Percentiles rank a stretch among this genome's conserved stretches.
These are phyloP conservation scores for Lasioglossum baleicum DNA, from an alignment of 1,140 invertebrate species.

Conservation along the genomic window DNA sequence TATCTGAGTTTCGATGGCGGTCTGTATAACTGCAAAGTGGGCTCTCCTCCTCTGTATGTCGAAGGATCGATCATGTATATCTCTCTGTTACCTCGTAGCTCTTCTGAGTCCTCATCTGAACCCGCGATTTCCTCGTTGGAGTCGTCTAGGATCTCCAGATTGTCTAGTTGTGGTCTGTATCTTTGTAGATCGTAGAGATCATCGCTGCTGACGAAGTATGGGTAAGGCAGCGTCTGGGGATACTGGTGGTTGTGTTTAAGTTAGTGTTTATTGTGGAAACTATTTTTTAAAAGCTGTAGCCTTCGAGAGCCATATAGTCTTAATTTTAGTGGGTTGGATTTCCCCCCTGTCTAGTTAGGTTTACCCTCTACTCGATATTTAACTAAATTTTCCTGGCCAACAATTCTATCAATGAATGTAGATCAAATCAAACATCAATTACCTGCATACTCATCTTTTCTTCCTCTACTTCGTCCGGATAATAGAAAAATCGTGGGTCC, in stretches of 20 bases:
- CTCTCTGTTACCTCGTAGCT: neutral
- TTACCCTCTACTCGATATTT: too few relatives aligned
- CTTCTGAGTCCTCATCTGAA: neutral
- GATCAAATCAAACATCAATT: neutral
- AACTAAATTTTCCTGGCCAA: too few relatives aligned
- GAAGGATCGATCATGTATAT: constrained; percentile 53
- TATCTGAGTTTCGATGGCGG: neutral
- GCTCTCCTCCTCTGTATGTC: constrained; percentile 40
- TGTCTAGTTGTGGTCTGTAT: neutral
- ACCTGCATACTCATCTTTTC: neutral
- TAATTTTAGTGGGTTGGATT: too few relatives aligned
- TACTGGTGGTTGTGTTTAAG: neutral
- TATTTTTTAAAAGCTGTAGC: too few relatives aligned
- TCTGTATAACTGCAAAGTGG: constrained; percentile 40
- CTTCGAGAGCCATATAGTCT: too few relatives aligned
- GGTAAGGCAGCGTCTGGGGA: neutral
- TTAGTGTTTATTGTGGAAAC: neutral
- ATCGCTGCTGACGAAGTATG: neutral
- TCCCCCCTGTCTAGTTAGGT: too few relatives aligned
- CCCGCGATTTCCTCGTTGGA: constrained; percentile 8
- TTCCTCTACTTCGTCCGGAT: neutral
- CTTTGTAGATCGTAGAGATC: neutral
- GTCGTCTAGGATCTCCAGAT: neutral
- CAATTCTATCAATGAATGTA: neutral
- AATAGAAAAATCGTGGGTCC: constrained; percentile 33